Evolutionary conservation across 2,797 vertebrate species (phyloP).

Genomic region (Anguilla megastoma): DNA sequence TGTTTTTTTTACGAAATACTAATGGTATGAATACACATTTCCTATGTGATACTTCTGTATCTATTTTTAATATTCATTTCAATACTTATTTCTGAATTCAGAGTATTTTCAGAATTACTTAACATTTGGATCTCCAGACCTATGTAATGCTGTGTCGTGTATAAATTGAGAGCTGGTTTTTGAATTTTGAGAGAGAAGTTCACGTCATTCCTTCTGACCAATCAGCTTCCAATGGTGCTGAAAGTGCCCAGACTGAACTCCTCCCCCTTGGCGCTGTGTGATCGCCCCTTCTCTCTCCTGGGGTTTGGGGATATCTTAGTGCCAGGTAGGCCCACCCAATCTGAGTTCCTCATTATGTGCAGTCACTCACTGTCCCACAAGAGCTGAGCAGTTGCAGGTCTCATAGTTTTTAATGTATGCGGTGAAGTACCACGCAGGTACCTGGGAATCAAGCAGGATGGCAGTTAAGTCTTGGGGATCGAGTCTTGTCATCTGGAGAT

Average conservation of each 20-base stretch:
- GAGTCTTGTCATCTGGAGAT: neutral
- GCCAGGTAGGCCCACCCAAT: slow-evolving; percentile 79
- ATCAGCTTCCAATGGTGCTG: slow-evolving; percentile 94
- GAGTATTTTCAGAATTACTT: neutral
- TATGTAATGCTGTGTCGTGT: neutral
- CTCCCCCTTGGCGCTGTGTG: slow-evolving; percentile 87
- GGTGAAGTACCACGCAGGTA: neutral
- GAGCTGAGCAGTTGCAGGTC: neutral
- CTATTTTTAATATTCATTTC: neutral
- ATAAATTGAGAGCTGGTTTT: neutral
- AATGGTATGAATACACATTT: neutral
- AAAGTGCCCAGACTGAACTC: slow-evolving; percentile 91
- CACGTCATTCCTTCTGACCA: slow-evolving; percentile 11
- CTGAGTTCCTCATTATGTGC: neutral
- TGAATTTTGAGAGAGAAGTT: neutral
- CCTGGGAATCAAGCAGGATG: neutral
- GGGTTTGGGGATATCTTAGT: slow-evolving; percentile 96
- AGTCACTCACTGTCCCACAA: neutral
- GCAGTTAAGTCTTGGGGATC: neutral
- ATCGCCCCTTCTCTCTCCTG: slow-evolving; percentile 92
- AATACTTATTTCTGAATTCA: neutral
- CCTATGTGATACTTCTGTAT: neutral
- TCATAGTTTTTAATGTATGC: neutral
- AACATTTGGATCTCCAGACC: neutral
- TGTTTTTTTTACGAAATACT: neutral